These are phyloP conservation scores for Odocoileus virginianus DNA, from an alignment of 2,113 vertebrate species.

Conservation along the genomic window DNA sequence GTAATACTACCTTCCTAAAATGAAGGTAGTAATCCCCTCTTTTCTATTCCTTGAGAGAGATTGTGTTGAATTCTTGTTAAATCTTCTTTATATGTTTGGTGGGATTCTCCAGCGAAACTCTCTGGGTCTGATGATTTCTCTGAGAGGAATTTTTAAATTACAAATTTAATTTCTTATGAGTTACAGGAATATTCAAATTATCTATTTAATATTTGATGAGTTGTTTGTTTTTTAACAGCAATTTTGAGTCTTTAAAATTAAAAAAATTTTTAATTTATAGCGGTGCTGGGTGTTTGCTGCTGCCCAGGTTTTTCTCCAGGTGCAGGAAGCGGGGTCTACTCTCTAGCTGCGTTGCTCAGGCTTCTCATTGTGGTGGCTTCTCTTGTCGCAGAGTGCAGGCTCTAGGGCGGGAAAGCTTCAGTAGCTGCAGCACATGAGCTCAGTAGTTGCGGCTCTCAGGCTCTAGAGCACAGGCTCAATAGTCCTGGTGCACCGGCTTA, in stretches of 20 bases:
- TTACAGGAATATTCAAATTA: neutral
- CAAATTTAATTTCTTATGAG: neutral
- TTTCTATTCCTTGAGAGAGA: neutral
- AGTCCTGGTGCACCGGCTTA: neutral
- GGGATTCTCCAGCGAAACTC: neutral
- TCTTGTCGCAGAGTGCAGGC: neutral
- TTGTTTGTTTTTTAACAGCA: neutral
- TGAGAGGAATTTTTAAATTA: neutral
- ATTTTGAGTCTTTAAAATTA: neutral
- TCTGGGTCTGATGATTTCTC: neutral
- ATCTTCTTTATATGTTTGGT: neutral
- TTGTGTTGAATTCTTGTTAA: neutral
- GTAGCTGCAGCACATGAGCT: fast-evolving
- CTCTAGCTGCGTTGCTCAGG: neutral
- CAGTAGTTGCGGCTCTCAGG: fast-evolving
- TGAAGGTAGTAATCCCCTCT: neutral
- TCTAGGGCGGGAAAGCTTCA: neutral
- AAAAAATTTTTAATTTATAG: neutral
- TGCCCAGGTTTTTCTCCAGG: neutral
- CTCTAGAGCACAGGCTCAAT: neutral
- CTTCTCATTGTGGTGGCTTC: neutral
- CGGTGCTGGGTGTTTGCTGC: neutral
- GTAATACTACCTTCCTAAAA: neutral
- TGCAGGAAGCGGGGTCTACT: neutral
- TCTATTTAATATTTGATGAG: neutral